Evolutionary conservation across 2,797 vertebrate genomes (phyloP).

Genomic region (Epinephelus coioides): DNA sequence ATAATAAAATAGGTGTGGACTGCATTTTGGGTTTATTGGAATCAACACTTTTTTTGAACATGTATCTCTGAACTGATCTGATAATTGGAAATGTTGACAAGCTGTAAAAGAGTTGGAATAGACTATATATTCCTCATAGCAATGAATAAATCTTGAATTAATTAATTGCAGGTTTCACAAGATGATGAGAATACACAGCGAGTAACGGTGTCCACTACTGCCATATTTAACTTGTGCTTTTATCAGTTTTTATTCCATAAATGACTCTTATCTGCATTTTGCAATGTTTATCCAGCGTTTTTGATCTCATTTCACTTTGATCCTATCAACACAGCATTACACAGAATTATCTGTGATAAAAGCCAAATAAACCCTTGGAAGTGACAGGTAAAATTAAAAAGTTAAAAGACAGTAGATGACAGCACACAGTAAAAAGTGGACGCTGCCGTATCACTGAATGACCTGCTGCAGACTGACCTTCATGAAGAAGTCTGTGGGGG

Average conservation of each 20-base stretch:
- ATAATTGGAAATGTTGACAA: neutral
- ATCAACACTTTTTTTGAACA: neutral
- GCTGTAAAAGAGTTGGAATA: no score
- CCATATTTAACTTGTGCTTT: no score
- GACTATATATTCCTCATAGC: no score
- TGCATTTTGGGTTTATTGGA: neutral
- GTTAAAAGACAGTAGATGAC: no score
- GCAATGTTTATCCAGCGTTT: neutral
- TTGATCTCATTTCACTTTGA: slow-evolving; percentile 5
- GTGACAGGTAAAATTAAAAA: neutral
- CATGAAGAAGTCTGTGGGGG: slow-evolving; percentile 89
- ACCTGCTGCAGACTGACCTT: slow-evolving; percentile 83
- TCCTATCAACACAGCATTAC: neutral
- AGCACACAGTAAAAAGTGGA: no score
- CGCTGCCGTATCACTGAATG: neutral
- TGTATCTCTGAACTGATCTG: neutral
- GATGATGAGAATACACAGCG: neutral
- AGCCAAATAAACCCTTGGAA: neutral
- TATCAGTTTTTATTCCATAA: no score
- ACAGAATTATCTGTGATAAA: neutral
- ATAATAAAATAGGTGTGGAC: neutral
- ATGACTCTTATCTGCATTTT: neutral
- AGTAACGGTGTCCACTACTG: no score
- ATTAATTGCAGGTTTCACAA: neutral
- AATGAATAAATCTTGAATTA: neutral